Evolutionary conservation across 1,140 invertebrate species (phyloP).

Genomic region (Drosophila kanapiae): DNA sequence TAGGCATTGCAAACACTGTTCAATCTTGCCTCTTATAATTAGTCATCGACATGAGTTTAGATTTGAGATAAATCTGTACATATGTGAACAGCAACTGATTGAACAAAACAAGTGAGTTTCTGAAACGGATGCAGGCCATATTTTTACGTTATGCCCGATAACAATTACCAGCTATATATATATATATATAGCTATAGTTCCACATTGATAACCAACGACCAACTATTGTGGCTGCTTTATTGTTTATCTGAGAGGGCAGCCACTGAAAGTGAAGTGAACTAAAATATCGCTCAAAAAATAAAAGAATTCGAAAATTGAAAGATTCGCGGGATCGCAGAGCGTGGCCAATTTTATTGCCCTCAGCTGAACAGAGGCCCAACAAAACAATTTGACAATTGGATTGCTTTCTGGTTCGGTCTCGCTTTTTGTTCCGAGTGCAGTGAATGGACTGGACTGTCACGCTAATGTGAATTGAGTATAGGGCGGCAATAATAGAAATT

Average conservation of each 20-base stretch:
- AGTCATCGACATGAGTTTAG: slow-evolving; percentile 10
- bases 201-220: slow-evolving; percentile 27
- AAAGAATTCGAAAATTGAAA: slow-evolving; percentile 27
- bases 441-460: slow-evolving; percentile 57
- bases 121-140: slow-evolving; percentile 20
- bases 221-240: slow-evolving; percentile 13
- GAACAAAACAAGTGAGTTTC: slow-evolving; percentile 9
- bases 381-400: slow-evolving; percentile 74
- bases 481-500: slow-evolving; percentile 22
- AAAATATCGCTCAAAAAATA: slow-evolving; percentile 21
- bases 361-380: slow-evolving; percentile 50
- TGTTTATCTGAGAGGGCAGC: slow-evolving; percentile 40
- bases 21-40: neutral
- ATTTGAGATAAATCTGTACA: slow-evolving; percentile 1
- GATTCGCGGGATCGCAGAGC: slow-evolving; percentile 53
- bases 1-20: neutral
- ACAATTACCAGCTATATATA: slow-evolving; percentile 13
- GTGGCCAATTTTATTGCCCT: slow-evolving; percentile 70
- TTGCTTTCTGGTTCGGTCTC: slow-evolving; percentile 37
- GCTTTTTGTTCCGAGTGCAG: slow-evolving; percentile 8
- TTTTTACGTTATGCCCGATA: slow-evolving; percentile 17
- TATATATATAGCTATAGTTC: slow-evolving; percentile 21
- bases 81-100: slow-evolving; percentile 7
- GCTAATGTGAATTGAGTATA: slow-evolving; percentile 47
- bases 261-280: slow-evolving; percentile 53